Percentiles rank a stretch among this genome's conserved stretches.
Conservation (phyloP, 2,113 vertebrate species). For the Phodopus roborovskii region DNA sequence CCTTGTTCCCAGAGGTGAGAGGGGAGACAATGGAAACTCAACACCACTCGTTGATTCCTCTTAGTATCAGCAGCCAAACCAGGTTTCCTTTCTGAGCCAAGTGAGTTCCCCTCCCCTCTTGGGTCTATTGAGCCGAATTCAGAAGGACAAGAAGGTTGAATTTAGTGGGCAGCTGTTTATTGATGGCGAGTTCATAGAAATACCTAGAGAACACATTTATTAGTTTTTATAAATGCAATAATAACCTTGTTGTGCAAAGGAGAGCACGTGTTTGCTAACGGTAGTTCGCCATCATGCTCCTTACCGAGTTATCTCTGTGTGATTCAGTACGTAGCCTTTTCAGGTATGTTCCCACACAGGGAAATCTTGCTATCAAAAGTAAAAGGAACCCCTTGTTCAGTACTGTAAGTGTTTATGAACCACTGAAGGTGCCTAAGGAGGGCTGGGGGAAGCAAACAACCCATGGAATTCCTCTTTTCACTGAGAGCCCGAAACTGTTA, state of each 20-base stretch:
- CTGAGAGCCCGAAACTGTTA: conserved; percentile 57
- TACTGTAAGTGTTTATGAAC: conserved; percentile 65
- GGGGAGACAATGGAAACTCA: neutral
- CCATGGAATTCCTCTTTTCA: conserved; percentile 57
- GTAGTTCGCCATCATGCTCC: neutral
- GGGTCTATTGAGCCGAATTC: neutral
- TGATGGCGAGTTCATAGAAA: conserved; percentile 36
- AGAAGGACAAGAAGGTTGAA: neutral
- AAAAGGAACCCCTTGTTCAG: conserved; percentile 72
- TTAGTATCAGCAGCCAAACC: neutral
- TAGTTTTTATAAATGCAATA: conserved; percentile 45
- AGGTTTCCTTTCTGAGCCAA: neutral
- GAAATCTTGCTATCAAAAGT: conserved; percentile 65
- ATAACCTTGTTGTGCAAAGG: conserved; percentile 23
- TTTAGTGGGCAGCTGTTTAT: conserved; percentile 24
- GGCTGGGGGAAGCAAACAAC: neutral
- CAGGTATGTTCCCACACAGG: conserved; percentile 59
- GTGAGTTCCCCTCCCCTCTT: neutral
- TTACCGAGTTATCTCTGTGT: conserved; percentile 34
- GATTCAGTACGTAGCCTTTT: conserved; percentile 63
- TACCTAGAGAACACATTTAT: conserved; percentile 15
- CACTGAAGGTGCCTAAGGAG: neutral
- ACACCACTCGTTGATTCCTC: neutral
- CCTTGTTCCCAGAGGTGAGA: neutral
- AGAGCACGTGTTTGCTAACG: neutral